Percentiles rank a stretch among this genome's conserved stretches.
phyloP scores from a whole-genome alignment of 64 coral and sea anemone genomes.

The Porites lutea region DNA sequence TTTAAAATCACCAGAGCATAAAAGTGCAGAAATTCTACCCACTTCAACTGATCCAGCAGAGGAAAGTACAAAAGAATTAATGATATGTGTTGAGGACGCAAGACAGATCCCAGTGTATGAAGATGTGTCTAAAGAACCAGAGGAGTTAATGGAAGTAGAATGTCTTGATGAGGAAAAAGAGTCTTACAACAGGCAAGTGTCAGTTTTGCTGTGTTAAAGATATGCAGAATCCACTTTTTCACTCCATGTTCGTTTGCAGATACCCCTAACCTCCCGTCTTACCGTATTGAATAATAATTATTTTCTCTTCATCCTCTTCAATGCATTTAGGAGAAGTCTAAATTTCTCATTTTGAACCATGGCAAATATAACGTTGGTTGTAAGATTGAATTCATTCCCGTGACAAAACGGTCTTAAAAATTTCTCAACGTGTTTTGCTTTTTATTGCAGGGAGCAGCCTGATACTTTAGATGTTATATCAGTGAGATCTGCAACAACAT shows the following conservation, averaged over 20 bases:
- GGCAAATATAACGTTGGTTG: too few relatives aligned
- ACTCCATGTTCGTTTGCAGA: too few relatives aligned
- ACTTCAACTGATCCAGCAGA: background rate
- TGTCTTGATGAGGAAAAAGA: constrained; percentile 1
- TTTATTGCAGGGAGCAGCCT: background rate
- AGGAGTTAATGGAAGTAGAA: constrained; percentile 15
- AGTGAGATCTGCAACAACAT: background rate
- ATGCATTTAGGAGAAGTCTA: too few relatives aligned
- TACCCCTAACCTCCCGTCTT: too few relatives aligned
- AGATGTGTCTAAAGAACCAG: background rate
- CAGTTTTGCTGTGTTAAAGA: too few relatives aligned
- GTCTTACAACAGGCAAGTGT: too few relatives aligned
- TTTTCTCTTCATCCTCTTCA: too few relatives aligned
- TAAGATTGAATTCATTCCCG: too few relatives aligned
- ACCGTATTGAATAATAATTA: too few relatives aligned
- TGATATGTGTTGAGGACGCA: background rate
- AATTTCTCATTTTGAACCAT: too few relatives aligned
- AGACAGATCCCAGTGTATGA: background rate
- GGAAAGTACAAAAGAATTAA: background rate
- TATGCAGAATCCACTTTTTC: too few relatives aligned
- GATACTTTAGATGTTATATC: constrained; percentile 16
- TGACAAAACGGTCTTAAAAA: background rate
- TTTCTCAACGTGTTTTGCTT: background rate
- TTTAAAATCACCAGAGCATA: background rate
- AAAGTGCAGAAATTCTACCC: background rate